Evolutionary conservation across 2,797 vertebrate genomes (phyloP).

Genomic region (Pempheris klunzingeri): DNA sequence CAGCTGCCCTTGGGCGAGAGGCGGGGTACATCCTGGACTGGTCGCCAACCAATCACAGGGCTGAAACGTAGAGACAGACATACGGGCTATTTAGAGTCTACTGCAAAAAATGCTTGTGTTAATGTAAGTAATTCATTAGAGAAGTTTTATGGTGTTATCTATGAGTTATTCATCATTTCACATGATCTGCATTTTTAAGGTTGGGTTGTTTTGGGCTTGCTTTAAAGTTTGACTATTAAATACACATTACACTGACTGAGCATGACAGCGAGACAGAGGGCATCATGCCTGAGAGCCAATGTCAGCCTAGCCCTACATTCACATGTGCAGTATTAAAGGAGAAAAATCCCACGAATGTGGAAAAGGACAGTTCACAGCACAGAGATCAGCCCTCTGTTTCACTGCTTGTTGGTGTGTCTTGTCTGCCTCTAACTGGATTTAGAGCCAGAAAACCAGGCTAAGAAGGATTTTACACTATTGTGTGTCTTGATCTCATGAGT

Average conservation of each 20-base stretch:
- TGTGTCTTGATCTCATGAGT: slow-evolving; percentile 51
- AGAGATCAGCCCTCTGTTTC: slow-evolving; percentile 27
- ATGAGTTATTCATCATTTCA: too few relatives aligned
- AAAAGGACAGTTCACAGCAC: slow-evolving; percentile 31
- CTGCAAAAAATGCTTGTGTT: too few relatives aligned
- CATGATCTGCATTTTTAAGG: not conserved
- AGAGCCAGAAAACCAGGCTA: slow-evolving; percentile 47
- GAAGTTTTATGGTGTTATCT: too few relatives aligned
- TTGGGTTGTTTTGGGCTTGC: not conserved
- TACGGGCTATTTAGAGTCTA: too few relatives aligned
- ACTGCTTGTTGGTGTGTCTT: slow-evolving; percentile 34
- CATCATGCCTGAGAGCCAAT: slow-evolving; percentile 1
- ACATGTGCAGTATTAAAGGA: not conserved
- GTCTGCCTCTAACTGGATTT: slow-evolving; percentile 54
- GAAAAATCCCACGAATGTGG: not conserved
- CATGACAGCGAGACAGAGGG: not conserved
- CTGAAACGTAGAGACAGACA: too few relatives aligned
- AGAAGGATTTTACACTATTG: slow-evolving; percentile 62
- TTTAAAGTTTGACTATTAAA: slow-evolving; percentile 1
- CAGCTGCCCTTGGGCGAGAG: too few relatives aligned
- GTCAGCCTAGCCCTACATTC: not conserved
- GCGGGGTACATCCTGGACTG: too few relatives aligned
- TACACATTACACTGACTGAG: not conserved
- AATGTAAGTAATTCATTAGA: too few relatives aligned
- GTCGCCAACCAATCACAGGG: too few relatives aligned